Evolutionary conservation across 2,797 vertebrate species (phyloP).

Genomic region (Melanotaenia maccullochi): DNA sequence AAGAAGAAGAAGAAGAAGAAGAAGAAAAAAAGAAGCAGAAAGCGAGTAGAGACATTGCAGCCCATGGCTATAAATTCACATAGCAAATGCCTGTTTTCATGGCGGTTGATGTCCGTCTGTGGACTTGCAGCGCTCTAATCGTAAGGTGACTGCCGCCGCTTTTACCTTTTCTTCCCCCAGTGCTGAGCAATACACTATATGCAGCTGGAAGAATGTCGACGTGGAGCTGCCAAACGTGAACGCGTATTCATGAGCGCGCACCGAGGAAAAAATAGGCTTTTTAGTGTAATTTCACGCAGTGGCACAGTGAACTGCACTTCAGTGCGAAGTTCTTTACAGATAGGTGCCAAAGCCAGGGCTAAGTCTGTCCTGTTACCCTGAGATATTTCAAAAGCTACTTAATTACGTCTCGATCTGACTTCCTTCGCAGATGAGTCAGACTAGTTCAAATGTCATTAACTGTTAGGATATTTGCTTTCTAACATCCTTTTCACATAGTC

Average conservation of each 20-base stretch:
- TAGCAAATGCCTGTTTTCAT: slow-evolving; percentile 58
- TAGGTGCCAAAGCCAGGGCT: slow-evolving; percentile 60
- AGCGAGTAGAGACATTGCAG: slow-evolving; percentile 57
- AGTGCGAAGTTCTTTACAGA: slow-evolving; percentile 74
- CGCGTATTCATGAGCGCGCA: slow-evolving; percentile 86
- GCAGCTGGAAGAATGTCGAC: slow-evolving; percentile 92
- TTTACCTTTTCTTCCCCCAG: slow-evolving; percentile 75
- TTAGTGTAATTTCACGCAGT: slow-evolving; percentile 79
- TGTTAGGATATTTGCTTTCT: background rate
- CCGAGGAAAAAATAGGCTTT: slow-evolving; percentile 41
- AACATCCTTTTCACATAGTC: background rate
- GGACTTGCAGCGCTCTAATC: slow-evolving; percentile 70
- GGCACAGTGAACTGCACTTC: slow-evolving; percentile 70
- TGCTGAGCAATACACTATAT: slow-evolving; percentile 80
- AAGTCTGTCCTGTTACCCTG: slow-evolving; percentile 44
- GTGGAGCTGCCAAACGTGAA: slow-evolving; percentile 91
- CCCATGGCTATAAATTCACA: slow-evolving; percentile 33
- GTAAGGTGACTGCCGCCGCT: slow-evolving; percentile 72
- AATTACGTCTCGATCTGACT: slow-evolving; percentile 45
- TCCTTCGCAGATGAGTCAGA: slow-evolving; percentile 52
- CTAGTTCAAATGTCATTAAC: slow-evolving; percentile 17
- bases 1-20: no score
- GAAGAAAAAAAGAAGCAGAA: slow-evolving; percentile 45
- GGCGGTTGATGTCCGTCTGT: slow-evolving; percentile 65
- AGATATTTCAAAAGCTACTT: slow-evolving; percentile 54